Base-by-base conservation (phyloP, 2,797 vertebrate species). In the Odontamblyopus lacepedii region DNA sequence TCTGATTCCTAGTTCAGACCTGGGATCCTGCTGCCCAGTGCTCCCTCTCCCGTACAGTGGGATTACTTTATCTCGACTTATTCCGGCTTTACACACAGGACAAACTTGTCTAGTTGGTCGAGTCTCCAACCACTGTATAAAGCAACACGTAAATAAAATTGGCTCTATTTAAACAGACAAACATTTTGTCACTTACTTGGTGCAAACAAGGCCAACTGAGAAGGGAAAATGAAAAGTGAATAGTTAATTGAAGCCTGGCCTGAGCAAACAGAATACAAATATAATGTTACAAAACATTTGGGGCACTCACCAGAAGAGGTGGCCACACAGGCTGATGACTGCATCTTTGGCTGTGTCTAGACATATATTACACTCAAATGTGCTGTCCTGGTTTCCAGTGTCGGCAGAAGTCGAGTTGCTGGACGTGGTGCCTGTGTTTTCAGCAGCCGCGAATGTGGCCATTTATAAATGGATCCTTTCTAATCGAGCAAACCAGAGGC, bases 331-430 rank as follows among this genome's bases (percentile, higher is more conserved):
- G 88, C 98, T 99, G 85, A 99, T 99, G 73, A 99, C 98, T 0
- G 98, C 98, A 5, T 99, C 98, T 91, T 99, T 99, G 68, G 98
- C 97, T 1, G 97, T 99, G 90, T 99, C 98, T 91, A 99, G 87
- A 72, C 98, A 99, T 82, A 99, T 99, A 75, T 99, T 99, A 69
- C 98, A 99, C 83, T 99, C 98, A 0, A 99, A 99, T 0, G 98
- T 99, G 82, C 97, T 98, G 91, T 99, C 98, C 89, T 97, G 97
- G 63, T 86, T 94, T 23, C 92, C 73, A 0, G 80, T 89, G 56
- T 98, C 98, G 2, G 95, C 94, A n/a, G 92, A 64, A 1, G 94
- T 90, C 48, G 94, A 93, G 77, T 94, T 91, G 44, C 94, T 95
- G 74, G 95, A 90, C 2, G 96, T 87, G 15, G 83, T 74, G 38